Evolutionary conservation across 2,888 invertebrate species (phyloP), one percentile per base, ranked within the genome.

Genomic region (Choristoneura rosaceana): DNA sequence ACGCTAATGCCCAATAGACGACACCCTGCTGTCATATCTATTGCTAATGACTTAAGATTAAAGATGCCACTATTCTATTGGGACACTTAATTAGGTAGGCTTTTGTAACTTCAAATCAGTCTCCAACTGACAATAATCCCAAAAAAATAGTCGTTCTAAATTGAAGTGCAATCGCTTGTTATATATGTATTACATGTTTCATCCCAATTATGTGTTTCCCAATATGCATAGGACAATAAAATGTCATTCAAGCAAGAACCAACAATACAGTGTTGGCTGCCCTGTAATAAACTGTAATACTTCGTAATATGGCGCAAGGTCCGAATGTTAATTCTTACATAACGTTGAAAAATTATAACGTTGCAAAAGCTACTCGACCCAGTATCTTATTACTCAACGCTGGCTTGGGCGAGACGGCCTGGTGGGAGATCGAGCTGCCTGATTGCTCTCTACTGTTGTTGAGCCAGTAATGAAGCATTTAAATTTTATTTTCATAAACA

Each of bases 311-410:
- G 62, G 64, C 73, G 50, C 68, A 63, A 73, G 59, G 68, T 64
- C 68, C 73, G 68, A 73, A 73, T 73, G 73, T 73, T 59, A 61
- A 65, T 33, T 52, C 67, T 79, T 80, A 77, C 74, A 75, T 78
- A 80, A 80, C 62, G 43, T 65, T 60, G 64, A 77, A 82, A 84
- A 85, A 84, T 83, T 71, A 83, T 85, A 81, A 74, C 74, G 81
- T 87, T 87, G 81, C 81, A 74, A 77, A 83, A 84, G 82, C 71
- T 63, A 70, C 75, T 71, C 76, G 75, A 74, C 77, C 74, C 73
- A 64, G 73, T 59, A 74, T 69, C 70, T 70, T 62, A 76, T 81
- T 83, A 76, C 81, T 73, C 74, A 82, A 81, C 76, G 60, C 17
- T 17, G 55, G 55, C 52, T 75, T 74, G 74, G 73, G 76, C 45